Evolutionary conservation across 2,113 vertebrate species (phyloP), one percentile per base, ranked within the genome.

Genomic region (Python bivittatus): DNA sequence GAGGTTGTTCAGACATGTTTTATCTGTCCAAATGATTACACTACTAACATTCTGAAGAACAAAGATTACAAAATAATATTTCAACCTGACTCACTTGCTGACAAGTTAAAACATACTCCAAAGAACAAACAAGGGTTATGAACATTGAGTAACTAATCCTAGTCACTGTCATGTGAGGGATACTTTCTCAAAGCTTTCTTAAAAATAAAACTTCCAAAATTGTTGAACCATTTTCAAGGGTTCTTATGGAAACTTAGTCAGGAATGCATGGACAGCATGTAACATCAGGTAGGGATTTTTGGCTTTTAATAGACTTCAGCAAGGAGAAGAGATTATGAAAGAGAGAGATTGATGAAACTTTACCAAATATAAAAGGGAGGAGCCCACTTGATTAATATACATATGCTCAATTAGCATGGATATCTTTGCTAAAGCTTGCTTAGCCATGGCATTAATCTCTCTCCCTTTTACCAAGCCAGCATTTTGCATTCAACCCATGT

Each of bases 51-150:
- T 95, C 88, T 93, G 92, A 95, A 94, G 93, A 91, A 79, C 2
- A 93, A 64, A 0, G 42, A 93, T 94, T 95, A 89, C 91, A 94
- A 89, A 93, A 94, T 89, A 42, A 92, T 79, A 52, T 93, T 11
- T 0, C 93, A 94, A 88, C 94, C 61, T 96, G 92, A 96, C 90
- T 97, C 93, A 97, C 0, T 84, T 17, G 33, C n/a, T 93, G 92
- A 93, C 94, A 97, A 97, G 92, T 95, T 97, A 92, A 96, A 97
- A 94, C 95, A 96, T 85, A 92, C 56, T 84, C 85, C 93, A 53
- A n/a, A 95, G 83, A 61, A 48, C 58, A 52, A 83, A 86, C 6
- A 91, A 94, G 58, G 92, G 54, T 94, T 2, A 56, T 68, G 4
- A 58, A 84, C 22, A 79, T 96, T 97, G 95, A 94, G 95, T 94